Base-by-base conservation (phyloP, 2,888 invertebrate species). In the Heliconius ethilla region DNA sequence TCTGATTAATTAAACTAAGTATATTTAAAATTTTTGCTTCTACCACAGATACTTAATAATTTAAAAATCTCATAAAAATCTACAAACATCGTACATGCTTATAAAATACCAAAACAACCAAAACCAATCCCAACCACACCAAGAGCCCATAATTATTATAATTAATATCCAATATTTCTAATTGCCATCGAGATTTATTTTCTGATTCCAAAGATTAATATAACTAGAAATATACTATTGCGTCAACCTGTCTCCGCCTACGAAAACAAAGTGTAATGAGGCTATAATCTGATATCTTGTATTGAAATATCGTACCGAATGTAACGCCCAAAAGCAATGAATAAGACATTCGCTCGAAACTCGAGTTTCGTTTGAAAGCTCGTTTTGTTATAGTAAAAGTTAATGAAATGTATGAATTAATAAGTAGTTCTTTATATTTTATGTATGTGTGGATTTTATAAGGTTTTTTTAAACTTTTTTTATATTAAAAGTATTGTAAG, bases 221-320 rank as follows among this genome's bases (percentile, higher is more conserved):
- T 82, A 83, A 82, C 80, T 78, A 80, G 77, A 85, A 86, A 85
- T 84, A 85, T 84, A 83, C 82, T 83, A 84, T 88, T 86, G 86
- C 87, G 88, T 88, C 86, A 85, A 84, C 83, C 75, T 81, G 83
- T 85, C 88, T 83, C 89, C 91, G 89, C 92, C 92, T 90, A 91
- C 92, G 79, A 81, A 78, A 82, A 86, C 85, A 82, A 84, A 87
- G 84, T 83, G 83, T 89, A 89, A 90, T 90, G 89, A 90, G 89
- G 86, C 88, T 87, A 88, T 88, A 90, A 86, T 90, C 92, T 91
- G 92, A 92, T 92, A 89, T 83, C 85, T 86, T 83, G 79, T 79
- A 80, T 83, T 82, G 83, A 88, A 89, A 91, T 91, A 89, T 85
- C 84, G 85, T 86, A 87, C 87, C 87, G 84, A 85, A 83, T 83